These are phyloP conservation scores for Pseudomyrmex pallidus DNA, from an alignment of 1,140 invertebrate species.

Conservation along the genomic window DNA sequence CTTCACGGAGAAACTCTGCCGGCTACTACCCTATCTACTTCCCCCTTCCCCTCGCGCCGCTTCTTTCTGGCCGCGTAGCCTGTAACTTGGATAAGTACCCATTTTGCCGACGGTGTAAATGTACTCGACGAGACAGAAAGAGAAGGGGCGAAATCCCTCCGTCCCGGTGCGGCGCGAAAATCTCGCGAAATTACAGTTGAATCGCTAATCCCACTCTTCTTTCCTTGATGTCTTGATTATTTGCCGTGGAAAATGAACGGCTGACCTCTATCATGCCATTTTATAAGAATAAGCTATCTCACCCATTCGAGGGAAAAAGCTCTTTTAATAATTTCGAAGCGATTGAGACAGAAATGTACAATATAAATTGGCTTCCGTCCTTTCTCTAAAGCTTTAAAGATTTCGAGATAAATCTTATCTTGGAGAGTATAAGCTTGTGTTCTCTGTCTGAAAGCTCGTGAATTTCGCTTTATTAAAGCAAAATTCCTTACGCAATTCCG, in stretches of 20 bases:
- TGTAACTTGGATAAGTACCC: constrained; percentile 72
- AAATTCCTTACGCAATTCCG: neutral
- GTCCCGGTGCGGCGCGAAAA: constrained; percentile 36
- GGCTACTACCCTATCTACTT: constrained; percentile 34
- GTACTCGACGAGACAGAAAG: constrained; percentile 61
- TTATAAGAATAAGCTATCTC: constrained; percentile 43
- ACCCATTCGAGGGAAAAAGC: neutral
- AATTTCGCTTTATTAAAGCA: constrained; percentile 4
- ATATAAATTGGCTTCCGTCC: constrained; percentile 18
- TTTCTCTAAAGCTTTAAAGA: constrained; percentile 15
- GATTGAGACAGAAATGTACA: constrained; percentile 10
- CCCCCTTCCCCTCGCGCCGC: neutral
- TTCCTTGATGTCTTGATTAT: constrained; percentile 36
- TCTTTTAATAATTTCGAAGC: constrained; percentile 1
- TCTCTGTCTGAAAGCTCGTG: neutral
- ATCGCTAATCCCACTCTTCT: constrained; percentile 51
- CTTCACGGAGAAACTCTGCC: constrained; percentile 26
- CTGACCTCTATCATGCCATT: constrained; percentile 32
- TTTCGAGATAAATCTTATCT: neutral
- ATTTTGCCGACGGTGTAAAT: constrained; percentile 68
- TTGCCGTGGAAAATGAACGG: constrained; percentile 35
- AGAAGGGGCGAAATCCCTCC: constrained; percentile 29
- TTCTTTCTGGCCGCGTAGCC: neutral
- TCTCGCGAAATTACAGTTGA: constrained; percentile 56
- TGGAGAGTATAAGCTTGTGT: neutral